A percentile compares a stretch with the other conserved stretches of the same genome.
Conservation (phyloP, 1,140 invertebrate species). For the Pseudomyrmex concolor region DNA sequence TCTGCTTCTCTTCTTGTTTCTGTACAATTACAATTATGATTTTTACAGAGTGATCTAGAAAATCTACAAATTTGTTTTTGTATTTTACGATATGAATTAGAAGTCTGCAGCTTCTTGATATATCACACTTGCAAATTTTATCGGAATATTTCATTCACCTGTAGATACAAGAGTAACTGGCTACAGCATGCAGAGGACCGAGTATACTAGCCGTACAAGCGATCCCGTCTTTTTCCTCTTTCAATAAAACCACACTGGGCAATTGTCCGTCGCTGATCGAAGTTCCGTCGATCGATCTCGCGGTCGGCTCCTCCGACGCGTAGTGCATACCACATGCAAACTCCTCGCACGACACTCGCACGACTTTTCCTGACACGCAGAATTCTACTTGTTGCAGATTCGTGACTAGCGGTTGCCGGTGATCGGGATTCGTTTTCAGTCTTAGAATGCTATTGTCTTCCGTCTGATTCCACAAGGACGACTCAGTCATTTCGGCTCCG, state of each 20-base stretch:
- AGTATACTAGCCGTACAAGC: conserved; percentile 87
- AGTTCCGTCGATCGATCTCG: conserved; percentile 85
- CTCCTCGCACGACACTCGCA: conserved; percentile 87
- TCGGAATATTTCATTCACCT: conserved; percentile 77
- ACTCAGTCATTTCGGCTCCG: conserved; percentile 81
- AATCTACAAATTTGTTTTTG: no score
- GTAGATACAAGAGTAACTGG: conserved; percentile 87
- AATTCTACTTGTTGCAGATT: conserved; percentile 82
- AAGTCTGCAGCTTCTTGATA: background rate
- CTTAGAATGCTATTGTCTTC: conserved; percentile 74
- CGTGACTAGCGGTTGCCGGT: conserved; percentile 77
- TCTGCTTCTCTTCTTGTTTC: conserved; percentile 79
- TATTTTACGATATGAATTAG: no score
- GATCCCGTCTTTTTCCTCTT: conserved; percentile 84
- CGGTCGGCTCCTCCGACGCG: conserved; percentile 78
- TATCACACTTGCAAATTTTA: background rate
- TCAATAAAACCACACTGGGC: conserved; percentile 86
- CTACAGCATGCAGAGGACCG: conserved; percentile 86
- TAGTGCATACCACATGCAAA: conserved; percentile 85
- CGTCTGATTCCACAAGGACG: conserved; percentile 69
- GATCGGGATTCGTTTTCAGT: conserved; percentile 79
- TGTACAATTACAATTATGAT: conserved; percentile 58
- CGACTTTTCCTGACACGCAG: conserved; percentile 83
- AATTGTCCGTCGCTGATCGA: conserved; percentile 85
- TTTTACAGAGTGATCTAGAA: no score